Base-by-base conservation (phyloP, 92 coral and sea anemone genomes). In the Umimayanthus kanabou region DNA sequence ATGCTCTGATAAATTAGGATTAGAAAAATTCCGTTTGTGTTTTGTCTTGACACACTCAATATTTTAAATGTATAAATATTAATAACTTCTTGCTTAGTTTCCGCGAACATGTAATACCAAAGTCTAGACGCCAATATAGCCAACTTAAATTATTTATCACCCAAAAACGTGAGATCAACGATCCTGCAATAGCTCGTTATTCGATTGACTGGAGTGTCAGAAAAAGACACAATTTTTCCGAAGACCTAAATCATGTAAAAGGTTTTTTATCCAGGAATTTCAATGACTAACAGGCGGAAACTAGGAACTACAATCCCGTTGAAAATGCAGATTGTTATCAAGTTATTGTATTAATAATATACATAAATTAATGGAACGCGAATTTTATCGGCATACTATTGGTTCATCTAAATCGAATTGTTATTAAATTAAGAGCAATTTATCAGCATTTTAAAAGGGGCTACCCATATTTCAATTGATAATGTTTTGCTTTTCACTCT, bases 61-160 rank as follows among this genome's bases (percentile, higher is more conserved):
- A 39, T 75, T 75, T 53, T 53, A 53, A 75, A 42, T 8, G 6
- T 80, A 80, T 80, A 33, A 80, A 67, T 83, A 83, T 71, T 83
- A 33, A 71, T 70, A 70, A 83, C 7, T 45, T 42, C 39, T 30
- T 43, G 64, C 55, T 47, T 66, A 76, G 61, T 66, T 65, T 81
- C 39, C 5, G 18, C 49, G n/a, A 3, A 13, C 55, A 29, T 30
- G 33, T 28, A 26, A 82, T 69, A 43, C 6, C 53, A 30, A 83
- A 69, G 87, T 83, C 87, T 70, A 70, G 87, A 83, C 87, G 65
- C 87, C 87, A 83, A 67, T 83, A 83, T 33, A 70, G 42, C 64
- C 0, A 70, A 0, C 45, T 83, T 42, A 83, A 83, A 75, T 75
- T 37, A 75, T 75, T 75, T 37, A 75, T 75, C 45, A 39, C 79